Percentiles rank a stretch among this genome's conserved stretches.
phyloP scores from a whole-genome alignment of 2,888 invertebrate genomes.

The Lissocephala sabroskyi region DNA sequence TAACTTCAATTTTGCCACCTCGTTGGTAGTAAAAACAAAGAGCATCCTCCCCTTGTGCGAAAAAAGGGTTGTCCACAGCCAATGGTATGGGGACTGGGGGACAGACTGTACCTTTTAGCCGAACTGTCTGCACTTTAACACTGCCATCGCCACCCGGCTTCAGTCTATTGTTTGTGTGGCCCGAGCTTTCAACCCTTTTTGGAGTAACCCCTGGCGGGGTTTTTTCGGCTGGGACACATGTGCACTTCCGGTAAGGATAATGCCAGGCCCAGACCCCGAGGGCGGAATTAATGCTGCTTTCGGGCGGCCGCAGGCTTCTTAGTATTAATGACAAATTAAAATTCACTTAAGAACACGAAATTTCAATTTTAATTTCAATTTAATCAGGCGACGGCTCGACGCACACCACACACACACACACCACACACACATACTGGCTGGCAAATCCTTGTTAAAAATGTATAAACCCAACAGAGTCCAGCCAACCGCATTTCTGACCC shows the following conservation, averaged over 20 bases:
- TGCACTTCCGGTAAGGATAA: no score
- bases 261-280: neutral
- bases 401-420: no score
- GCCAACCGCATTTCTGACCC: no score
- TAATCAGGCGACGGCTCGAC: no score
- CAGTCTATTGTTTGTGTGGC: no score
- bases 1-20: conserved; percentile 43
- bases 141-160: no score
- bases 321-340: conserved; percentile 53
- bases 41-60: conserved; percentile 40
- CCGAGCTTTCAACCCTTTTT: conserved; percentile 1
- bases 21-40: conserved; percentile 50
- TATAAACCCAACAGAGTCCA: conserved; percentile 30
- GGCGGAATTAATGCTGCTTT: neutral
- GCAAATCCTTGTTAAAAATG: conserved; percentile 46
- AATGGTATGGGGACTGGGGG: no score
- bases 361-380: conserved; percentile 16
- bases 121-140: no score
- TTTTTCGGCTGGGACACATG: neutral
- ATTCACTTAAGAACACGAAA: conserved; percentile 49
- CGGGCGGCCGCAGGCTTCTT: neutral
- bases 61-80: conserved; percentile 26
- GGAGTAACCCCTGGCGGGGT: neutral
- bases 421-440: no score
- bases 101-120: no score